phyloP scores from a whole-genome alignment of 2,888 invertebrate species.

The Patella pellucida region DNA sequence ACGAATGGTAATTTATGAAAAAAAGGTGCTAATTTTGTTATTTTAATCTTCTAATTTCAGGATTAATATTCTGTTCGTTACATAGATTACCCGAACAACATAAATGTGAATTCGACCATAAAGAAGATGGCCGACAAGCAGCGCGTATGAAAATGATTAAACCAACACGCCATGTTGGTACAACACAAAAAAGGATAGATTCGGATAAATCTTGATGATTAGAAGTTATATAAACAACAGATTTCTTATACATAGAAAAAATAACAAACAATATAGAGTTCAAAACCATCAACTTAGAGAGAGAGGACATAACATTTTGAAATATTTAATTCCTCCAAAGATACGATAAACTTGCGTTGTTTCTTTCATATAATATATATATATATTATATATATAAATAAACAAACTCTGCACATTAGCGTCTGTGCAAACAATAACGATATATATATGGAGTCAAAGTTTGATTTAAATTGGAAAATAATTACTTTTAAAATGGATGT shows the following conservation, averaged over 20 bases:
- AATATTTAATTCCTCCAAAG: slow-evolving; percentile 6
- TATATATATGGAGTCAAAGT: too few species aligned
- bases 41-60: slow-evolving; percentile 45
- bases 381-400: not conserved
- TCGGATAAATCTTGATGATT: slow-evolving; percentile 50
- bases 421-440: not conserved
- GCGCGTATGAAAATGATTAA: slow-evolving; percentile 69
- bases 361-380: not conserved
- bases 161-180: slow-evolving; percentile 68
- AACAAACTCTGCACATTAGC: not conserved
- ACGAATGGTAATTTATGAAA: too few species aligned
- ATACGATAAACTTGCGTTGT: not conserved
- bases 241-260: not conserved
- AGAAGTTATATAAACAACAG: not conserved
- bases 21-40: not conserved
- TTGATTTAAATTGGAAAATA: not conserved
- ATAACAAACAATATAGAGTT: slow-evolving; percentile 12
- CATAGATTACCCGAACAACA: slow-evolving; percentile 70
- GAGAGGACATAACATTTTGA: not conserved
- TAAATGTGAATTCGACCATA: slow-evolving; percentile 68
- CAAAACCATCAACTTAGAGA: too few species aligned
- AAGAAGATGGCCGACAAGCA: slow-evolving; percentile 67
- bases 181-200: slow-evolving; percentile 60
- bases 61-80: slow-evolving; percentile 66
- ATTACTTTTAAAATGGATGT: slow-evolving; percentile 1